Percentiles rank a stretch among this genome's conserved stretches.
phyloP scores from a whole-genome alignment of 2,797 vertebrate genomes.

The Antennarius maculatus region DNA sequence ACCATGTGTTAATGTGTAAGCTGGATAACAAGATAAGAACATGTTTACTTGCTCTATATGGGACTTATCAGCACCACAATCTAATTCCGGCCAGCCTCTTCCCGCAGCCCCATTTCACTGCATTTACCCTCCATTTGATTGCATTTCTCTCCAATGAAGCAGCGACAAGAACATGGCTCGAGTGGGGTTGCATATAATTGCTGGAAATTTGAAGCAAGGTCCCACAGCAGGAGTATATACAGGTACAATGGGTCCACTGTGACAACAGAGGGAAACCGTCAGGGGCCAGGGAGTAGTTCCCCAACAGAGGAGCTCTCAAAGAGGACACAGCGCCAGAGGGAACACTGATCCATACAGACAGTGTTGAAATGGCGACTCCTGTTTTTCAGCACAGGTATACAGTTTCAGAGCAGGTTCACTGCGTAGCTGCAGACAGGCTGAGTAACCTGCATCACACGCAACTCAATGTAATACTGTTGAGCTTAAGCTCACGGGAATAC shows the following conservation, averaged over 20 bases:
- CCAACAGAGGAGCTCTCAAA: slow-evolving; percentile 67
- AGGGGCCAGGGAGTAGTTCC: slow-evolving; percentile 69
- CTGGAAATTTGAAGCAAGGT: slow-evolving; percentile 57
- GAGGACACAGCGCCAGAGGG: slow-evolving; percentile 67
- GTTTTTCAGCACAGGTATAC: slow-evolving; percentile 71
- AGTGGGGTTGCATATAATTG: slow-evolving; percentile 59
- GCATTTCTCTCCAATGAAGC: slow-evolving; percentile 64
- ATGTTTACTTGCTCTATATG: slow-evolving; percentile 80
- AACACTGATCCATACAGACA: slow-evolving; percentile 73
- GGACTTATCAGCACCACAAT: slow-evolving; percentile 77
- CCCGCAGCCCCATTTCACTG: slow-evolving; percentile 57
- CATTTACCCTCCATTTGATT: slow-evolving; percentile 59
- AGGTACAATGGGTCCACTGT: slow-evolving; percentile 71
- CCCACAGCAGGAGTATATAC: slow-evolving; percentile 55
- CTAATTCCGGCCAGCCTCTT: slow-evolving; percentile 79
- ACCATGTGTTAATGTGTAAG: slow-evolving; percentile 78
- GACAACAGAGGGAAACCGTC: slow-evolving; percentile 57
- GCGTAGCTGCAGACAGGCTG: slow-evolving; percentile 48
- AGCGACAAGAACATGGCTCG: slow-evolving; percentile 46
- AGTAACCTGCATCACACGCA: slow-evolving; percentile 54
- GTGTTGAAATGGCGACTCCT: slow-evolving; percentile 72
- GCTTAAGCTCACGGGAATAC: slow-evolving; percentile 28
- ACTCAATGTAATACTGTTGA: slow-evolving; percentile 46
- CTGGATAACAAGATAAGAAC: slow-evolving; percentile 83
- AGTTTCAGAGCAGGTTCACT: slow-evolving; percentile 65